These are phyloP conservation scores for Mechanitis messenoides DNA, from an alignment of 2,888 invertebrate species.

Conservation along the genomic window DNA sequence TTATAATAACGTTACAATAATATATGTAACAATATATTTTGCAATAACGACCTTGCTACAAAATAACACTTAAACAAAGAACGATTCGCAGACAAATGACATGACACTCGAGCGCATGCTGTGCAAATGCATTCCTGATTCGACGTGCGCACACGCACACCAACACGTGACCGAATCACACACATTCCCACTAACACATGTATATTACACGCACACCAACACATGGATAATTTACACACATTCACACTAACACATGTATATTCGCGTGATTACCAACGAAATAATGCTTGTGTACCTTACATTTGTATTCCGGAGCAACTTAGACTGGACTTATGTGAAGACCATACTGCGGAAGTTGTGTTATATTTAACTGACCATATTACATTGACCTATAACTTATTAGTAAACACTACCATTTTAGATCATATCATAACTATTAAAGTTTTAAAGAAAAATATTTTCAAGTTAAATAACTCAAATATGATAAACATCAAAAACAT, in stretches of 20 bases:
- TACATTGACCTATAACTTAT: constrained; percentile 23
- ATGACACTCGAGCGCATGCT: constrained; percentile 43
- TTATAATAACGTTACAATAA: too few species aligned
- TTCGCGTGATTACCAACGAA: constrained; percentile 26
- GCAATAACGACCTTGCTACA: constrained; percentile 52
- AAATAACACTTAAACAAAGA: constrained; percentile 56
- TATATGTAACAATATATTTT: constrained; percentile 8
- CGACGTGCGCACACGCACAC: constrained; percentile 41
- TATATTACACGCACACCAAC: constrained; percentile 22
- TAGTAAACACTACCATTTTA: constrained; percentile 7
- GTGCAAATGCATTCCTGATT: constrained; percentile 66
- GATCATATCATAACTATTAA: too few species aligned
- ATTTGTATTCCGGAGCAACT: constrained; percentile 22
- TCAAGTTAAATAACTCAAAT: not conserved
- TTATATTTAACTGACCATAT: constrained; percentile 23
- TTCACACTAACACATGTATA: constrained; percentile 20
- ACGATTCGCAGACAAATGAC: constrained; percentile 45
- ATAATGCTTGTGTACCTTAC: constrained; percentile 23
- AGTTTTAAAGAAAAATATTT: too few species aligned
- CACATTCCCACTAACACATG: constrained; percentile 13
- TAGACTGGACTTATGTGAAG: constrained; percentile 18
- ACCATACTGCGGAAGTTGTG: constrained; percentile 22
- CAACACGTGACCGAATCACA: constrained; percentile 12
- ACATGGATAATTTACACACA: constrained; percentile 9
- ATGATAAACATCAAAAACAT: not conserved